Base-by-base conservation (phyloP, 2,797 vertebrate genomes). In the Paramormyrops hopkinsi region DNA sequence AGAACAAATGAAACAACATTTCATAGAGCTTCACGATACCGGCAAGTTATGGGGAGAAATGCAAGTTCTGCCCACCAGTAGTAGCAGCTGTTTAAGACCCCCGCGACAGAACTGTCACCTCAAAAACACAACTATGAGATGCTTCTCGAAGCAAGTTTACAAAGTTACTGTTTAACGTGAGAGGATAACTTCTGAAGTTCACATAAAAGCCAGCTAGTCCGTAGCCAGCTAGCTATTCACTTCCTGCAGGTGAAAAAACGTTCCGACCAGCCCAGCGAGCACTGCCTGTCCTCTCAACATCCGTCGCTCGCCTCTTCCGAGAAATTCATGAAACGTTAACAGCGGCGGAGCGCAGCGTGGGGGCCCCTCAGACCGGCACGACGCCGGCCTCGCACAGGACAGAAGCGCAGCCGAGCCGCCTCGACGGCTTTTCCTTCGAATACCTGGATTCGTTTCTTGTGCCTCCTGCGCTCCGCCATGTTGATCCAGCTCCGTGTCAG, bases 391-490 rank as follows among this genome's bases (percentile, higher is more conserved):
- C 7, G 12, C 2, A 44, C 73, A 44, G 3, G 17, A 44, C 73
- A 25, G 37, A 7, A 5, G 14, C 69, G 33, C 33, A 76, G 73
- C 14, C 73, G 73, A 19, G 2, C 73, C 37, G 37, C 37, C 33
- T 5, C 37, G 37, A 9, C 17, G 41, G 22, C 4, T 37, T 89
- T 69, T 62, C 7, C 89, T 90, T 48, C 54, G 56, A 88, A 46
- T 97, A 99, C 98, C 98, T 99, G 98, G 91, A 98, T 96, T 94
- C 98, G 97, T 93, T 99, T 99, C 97, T 99, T 99, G 91, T 98
- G 97, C 93, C 96, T 96, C 96, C 97, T 97, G 95, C 98, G 98
- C 93, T 99, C 98, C 97, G 98, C 98, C 98, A 99, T 98, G 97
- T 98, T 98, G 96, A 96, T 97, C 96, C 94, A 95, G 94, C 95